Percentiles rank a stretch among this genome's conserved stretches.
These are phyloP conservation scores for Diadophis punctatus DNA, from an alignment of 2,113 vertebrate genomes.

Conservation along the genomic window DNA sequence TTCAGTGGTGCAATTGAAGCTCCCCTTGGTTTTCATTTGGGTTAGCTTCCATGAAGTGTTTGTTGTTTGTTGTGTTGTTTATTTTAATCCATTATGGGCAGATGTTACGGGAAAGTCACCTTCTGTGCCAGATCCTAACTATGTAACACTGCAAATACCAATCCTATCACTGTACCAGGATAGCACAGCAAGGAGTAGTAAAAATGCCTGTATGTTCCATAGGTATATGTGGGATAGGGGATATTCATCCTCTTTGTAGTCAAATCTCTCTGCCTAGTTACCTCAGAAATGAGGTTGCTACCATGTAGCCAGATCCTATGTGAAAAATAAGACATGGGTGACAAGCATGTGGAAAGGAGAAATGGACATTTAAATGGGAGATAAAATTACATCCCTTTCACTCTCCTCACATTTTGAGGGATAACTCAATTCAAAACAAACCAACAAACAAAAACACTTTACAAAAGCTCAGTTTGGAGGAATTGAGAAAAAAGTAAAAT, in stretches of 20 bases:
- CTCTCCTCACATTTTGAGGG: neutral
- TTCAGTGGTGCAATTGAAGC: neutral
- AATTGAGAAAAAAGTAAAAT: neutral
- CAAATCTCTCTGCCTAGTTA: slow-evolving; percentile 53
- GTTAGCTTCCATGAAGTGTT: neutral
- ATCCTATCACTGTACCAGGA: neutral
- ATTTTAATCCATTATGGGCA: neutral
- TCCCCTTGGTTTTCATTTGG: neutral
- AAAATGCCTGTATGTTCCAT: neutral
- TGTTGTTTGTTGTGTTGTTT: neutral
- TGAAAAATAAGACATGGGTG: neutral
- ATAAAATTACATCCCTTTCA: neutral
- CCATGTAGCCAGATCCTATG: neutral
- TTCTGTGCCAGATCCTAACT: neutral
- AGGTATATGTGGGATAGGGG: fast-evolving
- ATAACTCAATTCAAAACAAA: neutral
- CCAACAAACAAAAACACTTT: neutral
- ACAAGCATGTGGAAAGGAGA: neutral
- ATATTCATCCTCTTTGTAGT: neutral
- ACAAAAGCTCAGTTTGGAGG: neutral
- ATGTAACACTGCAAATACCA: neutral
- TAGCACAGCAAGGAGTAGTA: neutral
- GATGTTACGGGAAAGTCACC: neutral
- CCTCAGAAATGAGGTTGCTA: neutral
- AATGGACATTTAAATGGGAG: fast-evolving